Conservation (phyloP, 2,888 invertebrate genomes). For the Meteorus cinctellus region DNA sequence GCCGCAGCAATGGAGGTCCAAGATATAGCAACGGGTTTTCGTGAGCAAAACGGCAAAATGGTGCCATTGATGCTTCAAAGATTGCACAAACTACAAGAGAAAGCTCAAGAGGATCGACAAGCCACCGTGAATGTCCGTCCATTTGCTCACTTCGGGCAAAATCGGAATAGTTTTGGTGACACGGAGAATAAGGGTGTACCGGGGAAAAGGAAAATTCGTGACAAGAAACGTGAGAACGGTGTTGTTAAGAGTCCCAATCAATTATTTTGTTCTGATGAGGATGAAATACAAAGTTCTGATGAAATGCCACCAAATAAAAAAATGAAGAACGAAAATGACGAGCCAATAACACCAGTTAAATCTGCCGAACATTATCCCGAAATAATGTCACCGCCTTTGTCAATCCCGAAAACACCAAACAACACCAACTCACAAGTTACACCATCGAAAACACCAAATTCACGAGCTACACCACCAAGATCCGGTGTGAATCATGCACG, state of each 20-base stretch:
- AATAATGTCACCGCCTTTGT: slow-evolving; percentile 72
- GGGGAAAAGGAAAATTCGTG: slow-evolving; percentile 67
- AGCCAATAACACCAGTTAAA: slow-evolving; percentile 60
- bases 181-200: slow-evolving; percentile 64
- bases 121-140: slow-evolving; percentile 71
- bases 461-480: slow-evolving; percentile 47
- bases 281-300: slow-evolving; percentile 56
- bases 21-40: slow-evolving; percentile 93
- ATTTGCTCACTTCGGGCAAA: slow-evolving; percentile 76
- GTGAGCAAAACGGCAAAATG: slow-evolving; percentile 89
- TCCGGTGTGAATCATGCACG: slow-evolving; percentile 47
- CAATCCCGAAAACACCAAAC: slow-evolving; percentile 60
- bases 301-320: slow-evolving; percentile 64
- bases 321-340: slow-evolving; percentile 56
- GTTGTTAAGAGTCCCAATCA: slow-evolving; percentile 56
- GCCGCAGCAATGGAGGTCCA: slow-evolving; percentile 98
- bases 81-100: slow-evolving; percentile 82
- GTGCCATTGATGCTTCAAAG: slow-evolving; percentile 92
- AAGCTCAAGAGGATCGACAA: slow-evolving; percentile 72
- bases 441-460: slow-evolving; percentile 54
- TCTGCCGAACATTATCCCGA: slow-evolving; percentile 60
- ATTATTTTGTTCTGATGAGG: slow-evolving; percentile 59
- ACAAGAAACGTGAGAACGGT: slow-evolving; percentile 63
- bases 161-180: slow-evolving; percentile 59
- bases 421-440: slow-evolving; percentile 54